Evolutionary conservation across 2,888 invertebrate species (phyloP), one percentile per base, ranked within the genome.

Genomic region (Trachelus stipa): DNA sequence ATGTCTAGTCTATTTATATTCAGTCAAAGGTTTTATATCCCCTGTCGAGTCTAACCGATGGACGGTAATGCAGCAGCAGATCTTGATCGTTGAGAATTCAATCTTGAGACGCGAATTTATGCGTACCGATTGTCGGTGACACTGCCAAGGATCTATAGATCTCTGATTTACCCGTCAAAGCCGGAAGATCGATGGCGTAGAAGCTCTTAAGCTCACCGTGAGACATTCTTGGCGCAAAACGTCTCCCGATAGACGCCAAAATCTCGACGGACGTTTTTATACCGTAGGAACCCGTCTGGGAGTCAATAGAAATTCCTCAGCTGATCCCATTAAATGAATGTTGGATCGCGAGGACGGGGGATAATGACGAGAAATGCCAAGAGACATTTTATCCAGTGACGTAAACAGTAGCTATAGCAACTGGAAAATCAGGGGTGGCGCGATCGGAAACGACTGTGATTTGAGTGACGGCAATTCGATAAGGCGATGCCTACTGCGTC

Each of bases 401-500:
- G 23, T 23, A 56, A 23, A 23, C 56, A 56, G 23, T 56, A 56
- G 15, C 56, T 69, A 75, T 76, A 56, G 76, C 69, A 68, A 68
- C 75, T 77, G 80, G 71, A 68, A 78, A 73, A 78, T 79, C 68
- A 68, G 11, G 31, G 71, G 71, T 71, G 71, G 9, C 71, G 31
- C 71, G 31, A 71, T 71, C 71, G 71, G 71, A 33, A 71, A 71
- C 31, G 71, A 71, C 76, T 75, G 76, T 78, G 78, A 75, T 78
- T 78, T 75, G 78, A 76, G 78, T 78, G 78, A 78, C 78, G 76
- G 78, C 71, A 68, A 71, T 56, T 40, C 74, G 78, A 78, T 78
- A 78, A 78, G 71, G 11, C 34, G 9, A 30, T 68, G 34, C 56
- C 56, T 73, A 40, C 56, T 34, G 75, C 68, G 23, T 33, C 34